Base-by-base conservation (phyloP, 2,113 vertebrate genomes). In the Puffinus mauretanicus region DNA sequence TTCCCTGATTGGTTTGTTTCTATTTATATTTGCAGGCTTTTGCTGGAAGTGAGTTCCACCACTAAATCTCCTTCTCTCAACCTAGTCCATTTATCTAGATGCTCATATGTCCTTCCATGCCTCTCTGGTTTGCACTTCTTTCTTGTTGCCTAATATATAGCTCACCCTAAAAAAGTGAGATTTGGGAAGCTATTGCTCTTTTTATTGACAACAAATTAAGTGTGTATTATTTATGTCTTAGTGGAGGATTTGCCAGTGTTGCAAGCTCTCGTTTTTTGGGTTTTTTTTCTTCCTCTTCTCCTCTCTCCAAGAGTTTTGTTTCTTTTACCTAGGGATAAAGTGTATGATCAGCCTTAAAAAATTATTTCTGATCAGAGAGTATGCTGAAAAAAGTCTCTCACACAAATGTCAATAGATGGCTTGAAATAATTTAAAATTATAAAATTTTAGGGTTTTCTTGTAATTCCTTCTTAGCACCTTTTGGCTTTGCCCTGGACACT, bases 91-190 rank as follows among this genome's bases (percentile, higher is more conserved):
- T n/a, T 40, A 46, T 25, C 14, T 36, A 58, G 27, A 25, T 54
- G 15, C 7, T 85, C 3, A 1, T 18, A 27, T 32, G 13, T 60
- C 13, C 2, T 52, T 38, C 21, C 0, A 1, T 60, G 21, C 9
- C 16, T 58, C 4, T 26, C 52, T 83, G 29, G 14, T 58, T 82
- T 62, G 25, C 11, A 25, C 6, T 52, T 46, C 60, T 71, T 64
- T 67, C 20, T 66, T 64, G 29, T 29, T 64, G 29, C 13, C 27
- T 66, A n/a, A 40, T 16, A 30, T 22, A 47, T 16, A 54, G 6
- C 6, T 79, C 30, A 38, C 10, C 6, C 7, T 40, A 36, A n/a
- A 82, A 32, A 26, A 16, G 7, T 30, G 27, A 47, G 1, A 3
- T 36, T 85, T 79, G 24, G 46, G 18, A 85, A 88, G 61, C 73